Evolutionary conservation across 2,888 invertebrate genomes (phyloP), one percentile per base, ranked within the genome.

Genomic region (Hipparchia semele): DNA sequence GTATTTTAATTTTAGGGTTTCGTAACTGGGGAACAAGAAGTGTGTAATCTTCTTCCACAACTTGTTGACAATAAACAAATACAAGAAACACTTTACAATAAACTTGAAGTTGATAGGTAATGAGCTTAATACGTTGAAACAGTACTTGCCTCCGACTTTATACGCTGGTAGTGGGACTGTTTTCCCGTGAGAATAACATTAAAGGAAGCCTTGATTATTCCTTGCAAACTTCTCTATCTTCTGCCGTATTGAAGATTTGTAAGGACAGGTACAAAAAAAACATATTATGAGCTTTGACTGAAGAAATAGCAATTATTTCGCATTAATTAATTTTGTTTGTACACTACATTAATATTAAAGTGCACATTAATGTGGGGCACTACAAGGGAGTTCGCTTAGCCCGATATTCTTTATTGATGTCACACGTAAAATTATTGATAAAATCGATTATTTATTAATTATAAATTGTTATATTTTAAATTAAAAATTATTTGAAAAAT

Each of bases 1-100:
- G 69, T 9, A 8, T 61, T 68, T 53, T 23, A 39, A 51, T 54
- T 73, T 23, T 59, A 94, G 90, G 95, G 95, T 5, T 95, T 95
- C 76, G 94, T 95, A 5, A 94, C 95, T 0, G 95, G 95, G 0
- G 94, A 95, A 58, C 95, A 95, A 77, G 95, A 95, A 77, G 95
- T 95, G 0, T 86, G 94, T 73, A 93, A 89, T 60, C 84, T 95
- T 2, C 84, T 96, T 0, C 94, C 94, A 0, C 94, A 94, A 77
- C 82, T 94, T 58, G 91, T 94, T 0, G 93, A 94, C 71, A 92
- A 94, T 68, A 82, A 84, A 12, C 80, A 83, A 7, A 94, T 94
- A 70, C 88, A 92, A 74, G 92, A 92, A 0, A 85, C 82, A 0
- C 80, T 93, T 0, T 88, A 84, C 46, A 80, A 83, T 4, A 87